Base-by-base conservation (phyloP, 2,888 invertebrate species). In the Tiphia femorata region DNA sequence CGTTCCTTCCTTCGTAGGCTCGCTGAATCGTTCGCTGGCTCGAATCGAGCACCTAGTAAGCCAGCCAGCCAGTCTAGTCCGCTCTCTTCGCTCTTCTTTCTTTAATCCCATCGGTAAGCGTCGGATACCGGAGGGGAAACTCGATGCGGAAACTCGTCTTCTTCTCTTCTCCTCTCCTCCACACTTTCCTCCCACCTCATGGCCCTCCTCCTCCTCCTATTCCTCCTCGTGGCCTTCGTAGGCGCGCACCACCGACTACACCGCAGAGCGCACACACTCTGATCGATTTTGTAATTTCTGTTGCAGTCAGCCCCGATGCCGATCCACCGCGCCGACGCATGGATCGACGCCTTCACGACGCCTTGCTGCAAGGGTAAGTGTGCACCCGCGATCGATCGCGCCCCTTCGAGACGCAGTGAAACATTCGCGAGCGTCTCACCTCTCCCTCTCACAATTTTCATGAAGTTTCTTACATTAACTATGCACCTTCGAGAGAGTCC, bases 281-380 rank as follows among this genome's bases (percentile, higher is more conserved):
- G 12, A 44, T 41, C 20, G 41, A 20, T 35, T 10, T 19, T 40
- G 19, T 30, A 42, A 29, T 64, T 62, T 64, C 23, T 53, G 50
- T 69, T 71, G 37, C 64, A 69, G 69, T 14, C 54, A 55, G 52
- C 37, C 68, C 71, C 71, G 58, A 69, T 69, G 69, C 62, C 62
- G 51, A 58, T 51, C 56, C 53, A 49, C 19, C 57, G 49, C 49
- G 53, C 51, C 37, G 54, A 49, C 49, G 35, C 16, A 37, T 35
- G 16, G n/a, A 47, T 23, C 47, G 16, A 23, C 14, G 16, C 37
- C 17, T 23, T 23, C 25, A 35, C 16, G 37, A 23, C 35, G 14
- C 7, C 59, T 64, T 49, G 35, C 42, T 43, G 49, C 44, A 35
- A 44, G 58, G 50, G 69, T 69, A 56, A 69, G 69, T 47, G 25